Evolutionary conservation across 2,888 invertebrate species (phyloP).

Genomic region (Neocrepidodera transversa): DNA sequence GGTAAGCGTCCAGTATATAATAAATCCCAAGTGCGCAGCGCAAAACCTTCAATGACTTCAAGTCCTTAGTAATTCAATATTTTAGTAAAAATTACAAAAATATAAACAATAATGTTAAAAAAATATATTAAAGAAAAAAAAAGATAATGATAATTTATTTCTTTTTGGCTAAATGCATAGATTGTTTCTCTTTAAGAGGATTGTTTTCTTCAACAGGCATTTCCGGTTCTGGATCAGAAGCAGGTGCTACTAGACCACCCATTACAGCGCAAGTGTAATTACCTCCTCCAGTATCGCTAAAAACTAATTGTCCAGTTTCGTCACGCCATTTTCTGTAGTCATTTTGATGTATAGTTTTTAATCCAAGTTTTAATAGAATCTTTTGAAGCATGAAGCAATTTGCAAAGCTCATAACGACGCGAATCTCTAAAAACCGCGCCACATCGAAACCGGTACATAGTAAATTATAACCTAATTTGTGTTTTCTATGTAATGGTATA

Average conservation of each 20-base stretch:
- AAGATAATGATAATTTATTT: too few species aligned
- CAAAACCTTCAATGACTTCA: too few species aligned
- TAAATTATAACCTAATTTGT: slow-evolving; percentile 42
- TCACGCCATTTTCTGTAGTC: slow-evolving; percentile 60
- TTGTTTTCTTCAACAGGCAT: too few species aligned
- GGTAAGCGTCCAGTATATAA: too few species aligned
- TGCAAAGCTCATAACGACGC: slow-evolving; percentile 54
- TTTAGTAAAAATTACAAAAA: too few species aligned
- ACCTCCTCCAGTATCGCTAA: slow-evolving; percentile 62
- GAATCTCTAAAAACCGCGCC: slow-evolving; percentile 52
- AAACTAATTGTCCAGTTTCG: slow-evolving; percentile 57
- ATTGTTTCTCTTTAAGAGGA: too few species aligned
- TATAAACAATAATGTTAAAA: too few species aligned
- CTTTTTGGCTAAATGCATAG: too few species aligned
- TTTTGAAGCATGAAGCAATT: slow-evolving; percentile 49
- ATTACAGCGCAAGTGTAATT: slow-evolving; percentile 62
- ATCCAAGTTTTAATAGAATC: slow-evolving; percentile 50
- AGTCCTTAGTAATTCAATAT: too few species aligned
- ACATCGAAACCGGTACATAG: slow-evolving; percentile 46
- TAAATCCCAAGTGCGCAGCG: too few species aligned
- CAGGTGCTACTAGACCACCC: slow-evolving; percentile 51
- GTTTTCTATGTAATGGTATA: slow-evolving; percentile 49
- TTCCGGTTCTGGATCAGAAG: slow-evolving; percentile 36
- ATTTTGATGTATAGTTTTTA: slow-evolving; percentile 54
- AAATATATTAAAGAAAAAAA: too few species aligned